Evolutionary conservation across 2,888 invertebrate genomes (phyloP).

Genomic region (Agriopis marginaria): DNA sequence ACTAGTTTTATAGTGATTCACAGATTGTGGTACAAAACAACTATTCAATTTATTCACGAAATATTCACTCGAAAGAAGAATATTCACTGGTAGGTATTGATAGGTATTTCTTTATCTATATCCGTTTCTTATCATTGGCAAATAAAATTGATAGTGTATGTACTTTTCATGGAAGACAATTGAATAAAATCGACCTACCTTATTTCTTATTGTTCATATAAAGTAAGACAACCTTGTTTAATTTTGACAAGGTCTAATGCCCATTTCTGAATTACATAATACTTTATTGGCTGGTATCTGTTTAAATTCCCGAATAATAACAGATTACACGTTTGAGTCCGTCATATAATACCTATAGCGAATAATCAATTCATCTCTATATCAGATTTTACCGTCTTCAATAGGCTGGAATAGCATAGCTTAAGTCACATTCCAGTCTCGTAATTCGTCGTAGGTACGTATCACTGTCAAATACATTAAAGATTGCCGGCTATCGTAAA

Average conservation of each 20-base stretch:
- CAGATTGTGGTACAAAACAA: too few species aligned
- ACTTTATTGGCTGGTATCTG: too few species aligned
- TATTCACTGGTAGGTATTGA: background rate
- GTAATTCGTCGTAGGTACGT: background rate
- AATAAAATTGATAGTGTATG: conserved; percentile 20
- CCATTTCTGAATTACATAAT: too few species aligned
- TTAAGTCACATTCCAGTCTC: background rate
- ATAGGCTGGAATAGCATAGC: background rate
- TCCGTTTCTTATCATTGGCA: conserved; percentile 28
- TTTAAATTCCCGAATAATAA: too few species aligned
- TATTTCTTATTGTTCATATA: too few species aligned
- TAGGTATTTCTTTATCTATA: conserved; percentile 15
- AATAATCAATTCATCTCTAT: too few species aligned
- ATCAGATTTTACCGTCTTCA: background rate
- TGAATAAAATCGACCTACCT: background rate
- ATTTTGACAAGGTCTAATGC: too few species aligned
- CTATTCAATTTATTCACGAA: background rate
- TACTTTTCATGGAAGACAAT: background rate
- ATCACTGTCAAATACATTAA: conserved; percentile 6
- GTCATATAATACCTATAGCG: too few species aligned
- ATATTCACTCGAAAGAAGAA: background rate
- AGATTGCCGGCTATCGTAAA: conserved; percentile 4
- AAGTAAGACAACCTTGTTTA: too few species aligned
- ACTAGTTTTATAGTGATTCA: too few species aligned
- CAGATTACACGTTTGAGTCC: too few species aligned